Percentiles rank a stretch among this genome's conserved stretches.
Evolutionary conservation across 1,140 invertebrate genomes (phyloP).

Genomic region (Drosophila sp.): DNA sequence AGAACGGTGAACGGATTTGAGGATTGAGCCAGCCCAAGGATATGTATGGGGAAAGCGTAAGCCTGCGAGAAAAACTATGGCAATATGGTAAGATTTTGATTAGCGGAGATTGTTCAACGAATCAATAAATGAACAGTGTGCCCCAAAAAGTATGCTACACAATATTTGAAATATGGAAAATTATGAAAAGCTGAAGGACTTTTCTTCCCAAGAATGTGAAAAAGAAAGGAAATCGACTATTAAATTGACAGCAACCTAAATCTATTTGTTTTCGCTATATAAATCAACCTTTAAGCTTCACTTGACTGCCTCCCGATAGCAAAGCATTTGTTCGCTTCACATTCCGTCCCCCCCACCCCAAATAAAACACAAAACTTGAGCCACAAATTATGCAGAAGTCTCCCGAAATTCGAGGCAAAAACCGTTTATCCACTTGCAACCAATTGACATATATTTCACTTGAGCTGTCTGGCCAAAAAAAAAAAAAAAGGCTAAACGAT

Average conservation of each 20-base stretch:
- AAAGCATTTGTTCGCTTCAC: background rate
- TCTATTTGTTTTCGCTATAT: constrained; percentile 7
- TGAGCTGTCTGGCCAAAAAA: constrained; percentile 23
- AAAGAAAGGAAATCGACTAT: background rate
- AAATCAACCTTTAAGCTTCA: constrained; percentile 14
- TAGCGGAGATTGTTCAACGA: constrained; percentile 30
- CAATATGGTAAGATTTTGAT: constrained; percentile 41
- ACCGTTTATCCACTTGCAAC: constrained; percentile 25
- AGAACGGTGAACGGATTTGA: constrained; percentile 24
- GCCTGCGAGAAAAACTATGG: background rate
- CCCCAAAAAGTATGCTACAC: background rate
- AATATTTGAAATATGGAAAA: background rate
- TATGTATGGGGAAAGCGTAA: background rate
- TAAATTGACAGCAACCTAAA: constrained; percentile 9
- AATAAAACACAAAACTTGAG: constrained; percentile 25
- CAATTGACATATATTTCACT: constrained; percentile 47
- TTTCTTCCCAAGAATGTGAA: background rate
- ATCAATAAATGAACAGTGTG: constrained; percentile 10
- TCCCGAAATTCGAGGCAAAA: background rate
- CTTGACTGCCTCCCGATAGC: background rate
- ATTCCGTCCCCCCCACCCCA: background rate
- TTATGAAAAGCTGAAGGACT: background rate
- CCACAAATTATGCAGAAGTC: constrained; percentile 20
- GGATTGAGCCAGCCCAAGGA: constrained; percentile 6
- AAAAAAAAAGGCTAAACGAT: constrained; percentile 28